Evolutionary conservation across 1,140 invertebrate species (phyloP).

Genomic region (Trichonephila inaurata): DNA sequence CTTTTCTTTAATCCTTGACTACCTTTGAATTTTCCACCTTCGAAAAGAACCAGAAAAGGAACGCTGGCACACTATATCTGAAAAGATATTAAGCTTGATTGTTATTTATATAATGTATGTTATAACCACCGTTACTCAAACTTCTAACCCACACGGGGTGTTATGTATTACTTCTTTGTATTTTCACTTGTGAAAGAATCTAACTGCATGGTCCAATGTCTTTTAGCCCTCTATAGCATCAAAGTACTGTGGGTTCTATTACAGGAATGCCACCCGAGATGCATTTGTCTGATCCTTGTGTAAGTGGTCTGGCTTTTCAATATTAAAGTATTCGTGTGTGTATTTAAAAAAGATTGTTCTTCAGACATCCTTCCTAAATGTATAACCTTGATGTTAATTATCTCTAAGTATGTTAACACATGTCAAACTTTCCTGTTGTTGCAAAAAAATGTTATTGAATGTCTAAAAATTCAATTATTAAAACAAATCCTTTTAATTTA

Average conservation of each 20-base stretch:
- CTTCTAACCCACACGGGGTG: background rate
- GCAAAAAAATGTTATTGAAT: no score
- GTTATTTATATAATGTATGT: background rate
- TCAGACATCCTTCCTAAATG: background rate
- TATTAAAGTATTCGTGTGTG: slow-evolving; percentile 11
- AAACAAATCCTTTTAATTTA: no score
- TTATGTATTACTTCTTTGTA: slow-evolving; percentile 11
- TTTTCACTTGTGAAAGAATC: background rate
- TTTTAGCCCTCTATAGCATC: slow-evolving; percentile 27
- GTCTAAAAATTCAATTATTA: no score
- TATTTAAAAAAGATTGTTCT: background rate
- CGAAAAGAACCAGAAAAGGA: background rate
- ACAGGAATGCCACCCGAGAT: background rate
- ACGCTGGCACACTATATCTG: background rate
- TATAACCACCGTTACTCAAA: background rate
- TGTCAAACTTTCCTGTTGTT: no score
- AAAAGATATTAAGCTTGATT: background rate
- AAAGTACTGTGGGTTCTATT: slow-evolving; percentile 20
- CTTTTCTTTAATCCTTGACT: background rate
- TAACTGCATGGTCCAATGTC: slow-evolving; percentile 54
- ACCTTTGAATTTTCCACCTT: background rate
- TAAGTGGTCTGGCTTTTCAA: background rate
- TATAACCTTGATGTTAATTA: background rate
- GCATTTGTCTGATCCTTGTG: background rate
- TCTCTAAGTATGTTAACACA: no score